Base-by-base conservation (phyloP, 2,888 invertebrate species). In the Amitus sp. region DNA sequence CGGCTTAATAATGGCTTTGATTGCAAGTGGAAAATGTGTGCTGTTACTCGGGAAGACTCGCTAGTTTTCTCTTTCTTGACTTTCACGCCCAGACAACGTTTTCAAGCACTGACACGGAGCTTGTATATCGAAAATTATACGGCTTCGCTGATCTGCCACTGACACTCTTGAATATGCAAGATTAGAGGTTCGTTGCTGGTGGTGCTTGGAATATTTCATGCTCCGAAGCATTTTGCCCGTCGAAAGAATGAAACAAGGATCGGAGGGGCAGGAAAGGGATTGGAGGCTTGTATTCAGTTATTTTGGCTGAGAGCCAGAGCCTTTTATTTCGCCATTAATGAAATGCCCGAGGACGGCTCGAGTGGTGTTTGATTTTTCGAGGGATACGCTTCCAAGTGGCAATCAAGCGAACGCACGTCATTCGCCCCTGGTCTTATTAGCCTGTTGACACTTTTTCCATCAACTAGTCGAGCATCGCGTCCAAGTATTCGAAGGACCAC, bases 1-100 rank as follows among this genome's bases (percentile, higher is more conserved):
- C 71, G 74, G 74, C 73, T 79, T 76, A 77, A 78, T 79, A 78
- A 77, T 75, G 74, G 73, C 73, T 78, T 73, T 76, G 77, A 77
- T 77, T 77, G 74, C 72, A 68, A 70, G 59, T 60, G 58, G 49
- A 62, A 58, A 65, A 67, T 65, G 59, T n/a, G n/a, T 56, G 60
- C 59, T 62, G 51, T 57, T 61, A 48, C 54, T 50, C 23, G 50
- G 43, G 47, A 53, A 54, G 48, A 57, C 52, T 55, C 42, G 43
- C 33, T 50, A 54, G 54, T 49, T 55, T 56, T 53, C 46, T 42
- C n/a, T 27, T 17, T 9, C 17, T 6, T 23, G 40, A 20, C 46
- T 55, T 55, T 43, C 34, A 17, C 46, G 27, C 45, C 23, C 43
- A 23, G 12, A 23, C 23, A n/a, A 43, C n/a, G 43, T 20, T 20